A percentile compares a stretch with the other conserved stretches of the same genome.
Evolutionary conservation across 2,113 vertebrate genomes (phyloP).

Genomic region (Hipposideros armiger): DNA sequence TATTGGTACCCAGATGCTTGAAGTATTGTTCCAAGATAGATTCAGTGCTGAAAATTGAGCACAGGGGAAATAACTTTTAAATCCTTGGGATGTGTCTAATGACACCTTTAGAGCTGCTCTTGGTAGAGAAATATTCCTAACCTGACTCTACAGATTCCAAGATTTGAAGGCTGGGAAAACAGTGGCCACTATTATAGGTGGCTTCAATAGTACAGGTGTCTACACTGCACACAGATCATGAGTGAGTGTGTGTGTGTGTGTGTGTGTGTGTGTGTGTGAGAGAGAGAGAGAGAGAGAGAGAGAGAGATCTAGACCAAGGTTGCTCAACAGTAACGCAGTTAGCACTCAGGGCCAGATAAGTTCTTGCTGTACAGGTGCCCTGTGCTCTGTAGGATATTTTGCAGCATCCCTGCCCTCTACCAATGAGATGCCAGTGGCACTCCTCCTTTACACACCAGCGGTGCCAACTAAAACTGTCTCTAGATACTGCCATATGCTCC

Average conservation of each 20-base stretch:
- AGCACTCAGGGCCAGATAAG: neutral
- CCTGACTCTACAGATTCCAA: slow-evolving; percentile 15
- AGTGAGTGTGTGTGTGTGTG: neutral
- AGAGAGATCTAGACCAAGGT: too few relatives aligned
- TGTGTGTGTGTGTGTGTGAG: neutral
- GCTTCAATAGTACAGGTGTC: neutral
- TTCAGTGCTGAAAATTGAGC: neutral
- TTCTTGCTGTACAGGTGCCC: neutral
- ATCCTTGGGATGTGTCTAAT: slow-evolving; percentile 25
- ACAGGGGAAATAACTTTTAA: neutral
- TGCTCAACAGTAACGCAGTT: neutral
- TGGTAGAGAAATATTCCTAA: neutral
- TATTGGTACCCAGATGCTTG: neutral
- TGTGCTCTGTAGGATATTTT: neutral
- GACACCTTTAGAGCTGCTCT: neutral
- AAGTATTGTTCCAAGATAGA: neutral
- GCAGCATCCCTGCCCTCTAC: neutral
- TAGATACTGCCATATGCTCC: neutral
- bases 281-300: neutral
- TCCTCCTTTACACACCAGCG: neutral
- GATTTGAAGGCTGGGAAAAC: neutral
- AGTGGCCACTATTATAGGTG: neutral
- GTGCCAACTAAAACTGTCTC: neutral
- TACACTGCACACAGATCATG: neutral
- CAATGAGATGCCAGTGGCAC: neutral